Percentiles rank a stretch among this genome's conserved stretches.
Conservation (phyloP, 2,888 invertebrate genomes). For the Pseudoips prasinana region DNA sequence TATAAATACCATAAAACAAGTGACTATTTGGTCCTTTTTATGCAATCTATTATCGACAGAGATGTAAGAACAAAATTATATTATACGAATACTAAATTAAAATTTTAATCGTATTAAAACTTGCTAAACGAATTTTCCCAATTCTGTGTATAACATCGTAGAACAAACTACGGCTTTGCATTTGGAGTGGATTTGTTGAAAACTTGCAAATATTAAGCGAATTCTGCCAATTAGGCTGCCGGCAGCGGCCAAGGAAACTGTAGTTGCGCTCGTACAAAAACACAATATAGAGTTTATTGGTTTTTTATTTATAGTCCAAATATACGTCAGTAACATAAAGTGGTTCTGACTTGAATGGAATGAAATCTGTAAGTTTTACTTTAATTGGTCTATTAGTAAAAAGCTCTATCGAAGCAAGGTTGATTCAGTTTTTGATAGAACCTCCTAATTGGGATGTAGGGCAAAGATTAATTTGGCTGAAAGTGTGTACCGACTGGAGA, state of each 20-base stretch:
- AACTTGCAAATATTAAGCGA: constrained; percentile 68
- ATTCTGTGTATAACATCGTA: constrained; percentile 36
- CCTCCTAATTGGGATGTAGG: too few species aligned
- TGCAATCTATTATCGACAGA: too few species aligned
- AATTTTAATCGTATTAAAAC: constrained; percentile 41
- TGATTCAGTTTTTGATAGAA: too few species aligned
- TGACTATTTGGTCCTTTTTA: too few species aligned
- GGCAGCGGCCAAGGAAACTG: constrained; percentile 56
- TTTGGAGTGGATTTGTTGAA: constrained; percentile 59
- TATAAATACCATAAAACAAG: too few species aligned
- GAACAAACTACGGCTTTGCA: constrained; percentile 37
- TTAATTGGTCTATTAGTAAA: constrained; percentile 6
- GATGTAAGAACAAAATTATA: too few species aligned
- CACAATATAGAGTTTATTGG: constrained; percentile 60
- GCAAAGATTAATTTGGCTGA: too few species aligned
- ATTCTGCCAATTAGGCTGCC: constrained; percentile 69
- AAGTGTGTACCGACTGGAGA: too few species aligned
- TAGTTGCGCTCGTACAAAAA: constrained; percentile 49
- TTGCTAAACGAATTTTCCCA: constrained; percentile 39
- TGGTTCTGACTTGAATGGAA: too few species aligned
- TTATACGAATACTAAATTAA: constrained; percentile 22
- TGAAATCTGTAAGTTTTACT: constrained; percentile 8
- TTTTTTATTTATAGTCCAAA: constrained; percentile 43
- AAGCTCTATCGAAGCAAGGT: too few species aligned
- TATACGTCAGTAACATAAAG: too few species aligned